Percentiles rank a stretch among this genome's conserved stretches.
These are phyloP conservation scores for Caenorhabditis zanzibari DNA, from an alignment of 2,888 invertebrate species.

Conservation along the genomic window DNA sequence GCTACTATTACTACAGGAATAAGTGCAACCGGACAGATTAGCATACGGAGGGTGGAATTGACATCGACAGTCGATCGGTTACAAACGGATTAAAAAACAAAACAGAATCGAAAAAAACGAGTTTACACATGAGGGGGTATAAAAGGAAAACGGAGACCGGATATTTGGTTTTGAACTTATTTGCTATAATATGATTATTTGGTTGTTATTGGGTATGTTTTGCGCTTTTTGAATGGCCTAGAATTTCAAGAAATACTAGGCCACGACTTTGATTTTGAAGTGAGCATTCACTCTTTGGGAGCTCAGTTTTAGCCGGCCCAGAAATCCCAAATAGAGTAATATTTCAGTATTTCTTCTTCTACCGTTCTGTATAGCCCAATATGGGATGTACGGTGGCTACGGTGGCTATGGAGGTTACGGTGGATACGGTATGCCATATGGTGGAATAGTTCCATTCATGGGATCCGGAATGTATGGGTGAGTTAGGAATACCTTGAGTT, in stretches of 20 bases:
- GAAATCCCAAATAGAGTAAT: too few species aligned
- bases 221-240: too few species aligned
- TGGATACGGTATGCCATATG: constrained; percentile 23
- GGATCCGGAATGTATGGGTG: constrained; percentile 34
- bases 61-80: background rate
- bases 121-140: constrained; percentile 35
- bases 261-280: too few species aligned
- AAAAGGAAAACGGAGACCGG: constrained; percentile 26
- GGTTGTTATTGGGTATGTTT: constrained; percentile 3
- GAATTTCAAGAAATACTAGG: background rate
- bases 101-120: constrained; percentile 47
- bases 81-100: constrained; percentile 48
- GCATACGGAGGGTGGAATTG: background rate
- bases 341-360: constrained; percentile 1
- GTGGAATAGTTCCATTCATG: constrained; percentile 36
- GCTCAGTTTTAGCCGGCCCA: too few species aligned
- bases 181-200: background rate
- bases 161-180: constrained; percentile 37
- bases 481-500: constrained; percentile 16
- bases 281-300: too few species aligned
- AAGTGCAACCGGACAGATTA: constrained; percentile 51
- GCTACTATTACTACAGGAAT: background rate
- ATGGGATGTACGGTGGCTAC: constrained; percentile 42
- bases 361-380: constrained; percentile 15
- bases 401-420: constrained; percentile 40